phyloP scores from a whole-genome alignment of 2,888 invertebrate species.

The Chesias legatella region DNA sequence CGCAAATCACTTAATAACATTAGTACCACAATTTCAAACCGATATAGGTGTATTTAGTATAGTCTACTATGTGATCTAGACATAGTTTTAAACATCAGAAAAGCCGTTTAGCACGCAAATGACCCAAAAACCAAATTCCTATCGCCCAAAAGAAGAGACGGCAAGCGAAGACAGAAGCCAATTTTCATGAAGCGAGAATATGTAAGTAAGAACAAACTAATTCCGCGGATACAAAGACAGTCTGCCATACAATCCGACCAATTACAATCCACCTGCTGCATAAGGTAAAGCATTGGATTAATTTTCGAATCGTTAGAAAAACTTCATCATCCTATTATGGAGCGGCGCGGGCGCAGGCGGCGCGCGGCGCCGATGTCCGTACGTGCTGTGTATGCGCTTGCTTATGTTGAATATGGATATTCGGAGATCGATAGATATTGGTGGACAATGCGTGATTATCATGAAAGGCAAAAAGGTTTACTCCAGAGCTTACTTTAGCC shows the following conservation, averaged over 20 bases:
- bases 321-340: slow-evolving; percentile 54
- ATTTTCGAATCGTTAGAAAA: slow-evolving; percentile 66
- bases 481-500: not conserved
- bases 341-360: no score
- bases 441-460: slow-evolving; percentile 18
- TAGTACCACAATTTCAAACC: no score
- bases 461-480: slow-evolving; percentile 9
- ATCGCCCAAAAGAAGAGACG: no score
- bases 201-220: no score
- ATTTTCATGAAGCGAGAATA: no score
- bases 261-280: slow-evolving; percentile 22
- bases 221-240: slow-evolving; percentile 10
- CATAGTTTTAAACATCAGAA: no score
- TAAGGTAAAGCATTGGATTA: slow-evolving; percentile 51
- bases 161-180: no score
- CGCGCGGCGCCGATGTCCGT: slow-evolving; percentile 40
- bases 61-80: no score
- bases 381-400: slow-evolving; percentile 19
- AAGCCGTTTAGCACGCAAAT: no score
- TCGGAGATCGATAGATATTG: slow-evolving; percentile 22
- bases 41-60: no score
- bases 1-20: no score
- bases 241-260: slow-evolving; percentile 16
- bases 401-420: slow-evolving; percentile 22
- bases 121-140: no score